Base-by-base conservation (phyloP, 2,113 vertebrate genomes). In the Leptosomus discolor region DNA sequence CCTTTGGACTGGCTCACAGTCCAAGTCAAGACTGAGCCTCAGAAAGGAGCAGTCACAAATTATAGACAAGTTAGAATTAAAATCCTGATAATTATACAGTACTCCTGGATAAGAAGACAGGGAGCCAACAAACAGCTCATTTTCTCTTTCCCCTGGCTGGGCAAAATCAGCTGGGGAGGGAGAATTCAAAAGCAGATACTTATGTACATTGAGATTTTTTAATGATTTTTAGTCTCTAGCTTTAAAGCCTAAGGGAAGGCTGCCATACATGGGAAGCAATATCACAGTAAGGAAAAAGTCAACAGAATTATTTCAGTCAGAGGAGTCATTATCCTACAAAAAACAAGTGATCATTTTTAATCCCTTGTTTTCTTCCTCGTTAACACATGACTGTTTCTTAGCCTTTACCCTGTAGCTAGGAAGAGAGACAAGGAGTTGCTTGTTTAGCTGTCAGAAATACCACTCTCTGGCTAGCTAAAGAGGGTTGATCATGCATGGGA, bases 401-500 rank as follows among this genome's bases (percentile, higher is more conserved):
- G 32, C 22, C 39, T 92, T 92, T 81, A 64, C 37, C n/a, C 23
- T 73, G 27, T 60, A 82, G 84, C 16, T 77, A 87, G 58, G 89
- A 92, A 85, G 54, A 82, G 30, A 75, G 67, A 91, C 43, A 88
- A 94, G 50, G 95, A 92, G 30, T 64, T 93, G 24, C 80, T 94
- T 96, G 83, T 91, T 85, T 94, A 93, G 46, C 43, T 87, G 36
- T 85, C 60, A 85, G 69, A 94, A 94, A 89, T 76, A 76, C 36
- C 51, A 19, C 37, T 75, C 15, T 50, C 89, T 93, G 57, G 41
- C 61, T 89, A 77, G 46, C 20, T 77, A 74, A 48, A 60, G 64
- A 36, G 45, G 23, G 32, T 21, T 92, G 74, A 36, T 86, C 64
- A 46, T 68, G 57, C 50, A 50, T 77, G 67, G 46, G 43, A 93